Percentiles rank a stretch among this genome's conserved stretches.
phyloP scores from a whole-genome alignment of 1,140 invertebrate species.

The Cotesia vestalis region DNA sequence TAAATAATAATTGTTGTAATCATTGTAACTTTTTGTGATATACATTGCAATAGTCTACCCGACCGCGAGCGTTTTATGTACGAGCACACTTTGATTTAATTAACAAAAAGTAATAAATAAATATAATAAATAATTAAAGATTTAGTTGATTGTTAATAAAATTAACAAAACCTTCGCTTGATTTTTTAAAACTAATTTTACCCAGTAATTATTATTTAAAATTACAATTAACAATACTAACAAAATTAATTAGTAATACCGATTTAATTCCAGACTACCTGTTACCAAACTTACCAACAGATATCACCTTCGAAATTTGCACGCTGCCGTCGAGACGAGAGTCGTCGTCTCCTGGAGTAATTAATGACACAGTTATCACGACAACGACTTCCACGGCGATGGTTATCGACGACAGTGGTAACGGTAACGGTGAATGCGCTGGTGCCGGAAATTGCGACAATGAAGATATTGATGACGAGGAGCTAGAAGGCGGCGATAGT shows the following conservation, averaged over 20 bases:
- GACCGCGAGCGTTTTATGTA: conserved; percentile 58
- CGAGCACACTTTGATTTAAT: conserved; percentile 55
- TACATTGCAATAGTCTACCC: conserved; percentile 66
- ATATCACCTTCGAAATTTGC: conserved; percentile 61
- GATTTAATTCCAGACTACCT: conserved; percentile 50
- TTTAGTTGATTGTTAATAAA: conserved; percentile 11
- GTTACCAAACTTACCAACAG: conserved; percentile 55
- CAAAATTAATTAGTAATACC: not conserved
- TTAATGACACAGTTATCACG: conserved; percentile 26
- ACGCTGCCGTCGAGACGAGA: conserved; percentile 37
- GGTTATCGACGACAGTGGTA: not conserved
- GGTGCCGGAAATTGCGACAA: conserved; percentile 28
- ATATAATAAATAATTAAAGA: conserved; percentile 32
- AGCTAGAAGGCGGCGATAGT: not conserved
- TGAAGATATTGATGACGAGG: not conserved
- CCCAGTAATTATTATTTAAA: no score
- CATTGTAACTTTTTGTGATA: conserved; percentile 67
- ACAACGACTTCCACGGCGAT: conserved; percentile 29
- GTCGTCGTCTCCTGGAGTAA: not conserved
- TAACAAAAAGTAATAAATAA: conserved; percentile 46
- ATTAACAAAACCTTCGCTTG: not conserved
- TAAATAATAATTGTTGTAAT: conserved; percentile 62
- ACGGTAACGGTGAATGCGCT: not conserved
- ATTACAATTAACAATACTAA: conserved; percentile 7
- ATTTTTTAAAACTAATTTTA: no score